These are phyloP conservation scores for Rhogogaster chlorosoma DNA, from an alignment of 2,888 invertebrate genomes.

Conservation along the genomic window DNA sequence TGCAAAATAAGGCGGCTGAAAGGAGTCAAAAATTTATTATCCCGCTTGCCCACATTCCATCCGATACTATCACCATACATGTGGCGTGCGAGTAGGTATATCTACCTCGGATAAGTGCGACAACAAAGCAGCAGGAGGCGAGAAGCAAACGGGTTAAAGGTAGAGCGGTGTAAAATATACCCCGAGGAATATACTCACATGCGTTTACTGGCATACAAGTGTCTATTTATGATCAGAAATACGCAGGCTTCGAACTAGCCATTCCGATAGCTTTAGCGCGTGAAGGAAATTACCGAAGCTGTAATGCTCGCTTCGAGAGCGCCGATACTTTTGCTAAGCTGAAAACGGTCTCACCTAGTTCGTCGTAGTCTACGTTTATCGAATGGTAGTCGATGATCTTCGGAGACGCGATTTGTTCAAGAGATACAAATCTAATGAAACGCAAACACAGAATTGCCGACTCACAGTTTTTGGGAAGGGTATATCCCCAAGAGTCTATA, in stretches of 20 bases:
- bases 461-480: no score
- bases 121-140: not conserved
- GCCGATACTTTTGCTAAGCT: not conserved
- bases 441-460: no score
- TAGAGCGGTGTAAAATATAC: conserved; percentile 12
- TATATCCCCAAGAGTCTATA: no score
- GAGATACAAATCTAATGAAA: no score
- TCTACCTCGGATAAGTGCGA: not conserved
- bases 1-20: conserved; percentile 29
- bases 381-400: not conserved
- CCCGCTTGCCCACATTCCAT: conserved; percentile 33
- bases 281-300: not conserved
- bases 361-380: not conserved
- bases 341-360: not conserved
- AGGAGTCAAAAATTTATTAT: conserved; percentile 44
- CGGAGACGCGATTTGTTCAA: no score
- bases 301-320: not conserved
- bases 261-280: not conserved
- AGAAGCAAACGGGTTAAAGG: conserved; percentile 43
- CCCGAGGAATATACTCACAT: not conserved
- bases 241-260: not conserved
- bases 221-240: conserved; percentile 28
- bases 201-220: not conserved
- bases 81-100: not conserved
- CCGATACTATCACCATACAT: conserved; percentile 20